Conservation (phyloP, 2,113 vertebrate genomes). For the Phrynosoma platyrhinos region DNA sequence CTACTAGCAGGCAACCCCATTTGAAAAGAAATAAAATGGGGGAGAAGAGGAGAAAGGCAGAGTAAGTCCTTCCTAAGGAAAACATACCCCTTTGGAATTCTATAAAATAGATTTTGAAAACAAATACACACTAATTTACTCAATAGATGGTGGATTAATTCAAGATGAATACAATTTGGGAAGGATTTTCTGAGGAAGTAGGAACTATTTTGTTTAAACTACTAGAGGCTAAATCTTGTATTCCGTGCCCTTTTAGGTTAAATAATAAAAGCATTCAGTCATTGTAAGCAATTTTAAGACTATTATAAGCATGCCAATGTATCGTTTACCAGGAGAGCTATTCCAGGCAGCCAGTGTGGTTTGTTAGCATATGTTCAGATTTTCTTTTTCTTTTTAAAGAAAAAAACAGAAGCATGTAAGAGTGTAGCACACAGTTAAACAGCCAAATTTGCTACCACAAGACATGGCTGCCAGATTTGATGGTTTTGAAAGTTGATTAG, state of each 20-base stretch:
- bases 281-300: constrained; percentile 63
- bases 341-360: not conserved
- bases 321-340: constrained; percentile 51
- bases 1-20: constrained; percentile 63
- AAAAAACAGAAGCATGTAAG: no score
- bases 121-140: constrained; percentile 84
- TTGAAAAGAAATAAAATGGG: constrained; percentile 40
- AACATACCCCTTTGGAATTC: constrained; percentile 81
- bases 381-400: not conserved
- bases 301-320: constrained; percentile 58
- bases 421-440: no score
- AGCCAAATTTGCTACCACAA: not conserved
- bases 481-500: not conserved
- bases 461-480: not conserved
- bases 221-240: constrained; percentile 76
- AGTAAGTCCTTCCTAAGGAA: constrained; percentile 76
- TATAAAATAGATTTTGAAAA: constrained; percentile 84
- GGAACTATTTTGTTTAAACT: constrained; percentile 77
- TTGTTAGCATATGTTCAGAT: not conserved
- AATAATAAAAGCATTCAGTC: constrained; percentile 76
- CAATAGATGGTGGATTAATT: constrained; percentile 83
- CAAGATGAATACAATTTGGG: constrained; percentile 86
- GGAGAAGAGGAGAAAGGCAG: constrained; percentile 43
- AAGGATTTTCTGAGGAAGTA: constrained; percentile 85
- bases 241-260: constrained; percentile 73